These are phyloP conservation scores for Clarias platycephalus DNA, from an alignment of 2,797 vertebrate genomes.

Conservation along the genomic window DNA sequence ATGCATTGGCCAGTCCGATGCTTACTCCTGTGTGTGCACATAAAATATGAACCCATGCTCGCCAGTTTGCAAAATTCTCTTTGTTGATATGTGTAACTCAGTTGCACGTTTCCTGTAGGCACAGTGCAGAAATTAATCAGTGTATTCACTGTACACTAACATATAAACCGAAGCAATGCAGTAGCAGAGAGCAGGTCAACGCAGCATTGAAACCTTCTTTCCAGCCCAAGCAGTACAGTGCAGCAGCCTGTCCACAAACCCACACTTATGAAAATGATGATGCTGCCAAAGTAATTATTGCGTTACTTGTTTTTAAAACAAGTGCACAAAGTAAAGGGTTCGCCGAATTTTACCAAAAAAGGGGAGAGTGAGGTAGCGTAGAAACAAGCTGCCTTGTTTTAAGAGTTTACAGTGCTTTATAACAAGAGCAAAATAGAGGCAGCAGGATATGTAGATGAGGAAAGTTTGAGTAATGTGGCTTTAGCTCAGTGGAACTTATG, in stretches of 20 bases:
- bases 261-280: constrained; percentile 1
- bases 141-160: background rate
- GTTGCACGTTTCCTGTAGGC: background rate
- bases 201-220: constrained; percentile 18
- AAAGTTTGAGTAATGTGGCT: constrained; percentile 47
- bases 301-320: constrained; percentile 1
- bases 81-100: background rate
- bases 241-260: background rate
- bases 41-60: background rate
- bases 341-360: constrained; percentile 27
- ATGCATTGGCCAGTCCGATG: background rate
- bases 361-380: background rate
- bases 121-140: background rate
- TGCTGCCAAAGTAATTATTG: constrained; percentile 20
- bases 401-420: constrained; percentile 4
- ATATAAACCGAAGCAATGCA: constrained; percentile 30
- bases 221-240: background rate
- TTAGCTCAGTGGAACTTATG: constrained; percentile 48
- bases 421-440: constrained; percentile 29
- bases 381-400: constrained; percentile 16
- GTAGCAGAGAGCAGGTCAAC: constrained; percentile 22
- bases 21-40: background rate
- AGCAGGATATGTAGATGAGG: constrained; percentile 19
- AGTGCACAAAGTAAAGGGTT: constrained; percentile 34
- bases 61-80: background rate